These are phyloP conservation scores for Copsychus sechellarum DNA, from an alignment of 2,113 vertebrate genomes.

Conservation along the genomic window DNA sequence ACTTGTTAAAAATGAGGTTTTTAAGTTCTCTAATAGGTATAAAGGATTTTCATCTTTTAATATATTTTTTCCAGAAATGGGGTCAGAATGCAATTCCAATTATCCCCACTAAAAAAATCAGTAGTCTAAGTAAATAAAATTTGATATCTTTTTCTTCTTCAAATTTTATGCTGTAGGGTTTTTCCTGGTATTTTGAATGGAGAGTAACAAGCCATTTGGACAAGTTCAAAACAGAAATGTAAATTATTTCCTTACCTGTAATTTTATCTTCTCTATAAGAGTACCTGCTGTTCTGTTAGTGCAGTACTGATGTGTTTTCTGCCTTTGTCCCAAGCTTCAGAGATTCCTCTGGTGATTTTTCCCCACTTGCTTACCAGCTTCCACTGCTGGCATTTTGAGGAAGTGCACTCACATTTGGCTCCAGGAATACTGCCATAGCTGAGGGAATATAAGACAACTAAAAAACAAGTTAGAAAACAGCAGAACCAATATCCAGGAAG, in stretches of 20 bases:
- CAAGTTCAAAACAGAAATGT: background rate
- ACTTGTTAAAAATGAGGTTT: background rate
- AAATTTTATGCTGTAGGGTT: background rate
- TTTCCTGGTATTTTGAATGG: background rate
- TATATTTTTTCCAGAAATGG: background rate
- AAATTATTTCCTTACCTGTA: constrained; percentile 63
- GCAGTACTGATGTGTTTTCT: constrained; percentile 57
- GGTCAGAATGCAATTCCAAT: background rate
- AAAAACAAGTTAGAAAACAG: constrained; percentile 65
- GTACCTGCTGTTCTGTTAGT: constrained; percentile 49
- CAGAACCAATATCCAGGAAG: constrained; percentile 39
- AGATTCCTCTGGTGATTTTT: constrained; percentile 42
- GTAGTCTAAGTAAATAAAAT: background rate
- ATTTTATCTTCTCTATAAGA: constrained; percentile 52
- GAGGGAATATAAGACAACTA: constrained; percentile 66
- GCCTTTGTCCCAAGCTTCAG: constrained; percentile 61
- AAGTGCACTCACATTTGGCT: constrained; percentile 52
- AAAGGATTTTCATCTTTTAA: background rate
- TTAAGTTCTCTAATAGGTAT: background rate
- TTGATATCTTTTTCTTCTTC: background rate
- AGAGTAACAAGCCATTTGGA: background rate
- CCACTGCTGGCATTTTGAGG: constrained; percentile 57
- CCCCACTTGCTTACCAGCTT: constrained; percentile 51
- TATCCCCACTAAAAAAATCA: background rate
- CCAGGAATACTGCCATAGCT: constrained; percentile 57